These are phyloP conservation scores for Synergus japonicus DNA, from an alignment of 2,888 invertebrate genomes.

Conservation along the genomic window DNA sequence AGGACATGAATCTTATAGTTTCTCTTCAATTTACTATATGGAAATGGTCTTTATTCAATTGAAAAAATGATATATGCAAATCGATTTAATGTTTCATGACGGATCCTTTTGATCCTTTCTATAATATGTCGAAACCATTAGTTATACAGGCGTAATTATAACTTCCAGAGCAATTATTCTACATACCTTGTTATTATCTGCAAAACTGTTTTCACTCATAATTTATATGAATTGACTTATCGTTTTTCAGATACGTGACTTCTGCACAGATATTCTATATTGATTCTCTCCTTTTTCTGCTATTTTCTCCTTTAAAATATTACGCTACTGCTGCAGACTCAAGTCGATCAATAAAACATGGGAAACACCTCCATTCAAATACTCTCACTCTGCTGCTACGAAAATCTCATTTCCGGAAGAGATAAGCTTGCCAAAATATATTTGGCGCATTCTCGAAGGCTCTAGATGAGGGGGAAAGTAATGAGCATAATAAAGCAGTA, in stretches of 20 bases:
- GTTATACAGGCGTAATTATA: slow-evolving; percentile 4
- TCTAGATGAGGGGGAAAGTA: neutral
- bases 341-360: slow-evolving; percentile 33
- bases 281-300: neutral
- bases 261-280: neutral
- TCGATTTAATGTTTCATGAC: neutral
- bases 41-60: neutral
- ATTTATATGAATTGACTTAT: slow-evolving; percentile 18
- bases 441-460: neutral
- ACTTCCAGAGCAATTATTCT: slow-evolving; percentile 23
- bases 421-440: slow-evolving; percentile 25
- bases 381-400: neutral
- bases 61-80: neutral
- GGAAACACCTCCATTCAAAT: slow-evolving; percentile 36
- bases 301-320: slow-evolving; percentile 5
- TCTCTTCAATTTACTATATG: neutral
- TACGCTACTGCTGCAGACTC: slow-evolving; percentile 32
- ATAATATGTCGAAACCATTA: slow-evolving; percentile 8
- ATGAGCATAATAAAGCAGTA: neutral
- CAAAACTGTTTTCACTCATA: neutral
- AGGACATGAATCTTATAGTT: neutral
- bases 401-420: slow-evolving; percentile 37
- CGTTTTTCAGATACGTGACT: neutral
- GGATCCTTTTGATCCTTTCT: neutral
- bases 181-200: slow-evolving; percentile 4